Base-by-base conservation (phyloP, 2,888 invertebrate genomes). In the Drosophila anomelani region DNA sequence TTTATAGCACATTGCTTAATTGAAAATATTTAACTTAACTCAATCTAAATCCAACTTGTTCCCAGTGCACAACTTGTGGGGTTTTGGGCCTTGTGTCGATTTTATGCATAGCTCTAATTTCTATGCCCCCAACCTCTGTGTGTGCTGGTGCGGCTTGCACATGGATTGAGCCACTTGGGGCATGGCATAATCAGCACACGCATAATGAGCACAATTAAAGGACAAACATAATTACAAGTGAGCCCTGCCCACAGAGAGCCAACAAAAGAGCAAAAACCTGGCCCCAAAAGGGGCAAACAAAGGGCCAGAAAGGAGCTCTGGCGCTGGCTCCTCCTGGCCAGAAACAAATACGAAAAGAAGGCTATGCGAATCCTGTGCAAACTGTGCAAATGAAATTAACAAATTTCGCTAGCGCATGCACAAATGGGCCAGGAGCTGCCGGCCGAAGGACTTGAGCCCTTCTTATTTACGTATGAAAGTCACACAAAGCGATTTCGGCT, bases 91-190 rank as follows among this genome's bases (percentile, higher is more conserved):
- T 29, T 36, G 49, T 34, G 26, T 20, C 20, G 13, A 44, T 47
- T 54, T 54, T 34, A 43, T 64, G 74, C 74, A 64, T 64, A 23
- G 54, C 66, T 15, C 26, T 57, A 55, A 64, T 71, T 64, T 57
- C 60, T 61, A 55, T 36, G 36, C 36, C 36, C 13, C 20, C 20
- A 0, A 57, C 41, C 43, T 44, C 29, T 62, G 20, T 62, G 41
- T 38, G 36, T 36, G 20, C 43, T 44, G 3, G 38, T 38, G 59
- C 32, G 34, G 26, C 46, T 62, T 71, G 72, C 71, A 75, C 88
- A 81, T 85, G 88, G 81, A 85, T 88, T 79, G 88, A 84, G 85
- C 80, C 85, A 85, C 89, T 85, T 85, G 87, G 86, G 88, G 78
- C 77, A 75, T 53, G 70, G 79, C 77, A 74, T 85, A 87, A 84